Base-by-base conservation (phyloP, 2,797 vertebrate genomes). In the Rhodeus uyekii region DNA sequence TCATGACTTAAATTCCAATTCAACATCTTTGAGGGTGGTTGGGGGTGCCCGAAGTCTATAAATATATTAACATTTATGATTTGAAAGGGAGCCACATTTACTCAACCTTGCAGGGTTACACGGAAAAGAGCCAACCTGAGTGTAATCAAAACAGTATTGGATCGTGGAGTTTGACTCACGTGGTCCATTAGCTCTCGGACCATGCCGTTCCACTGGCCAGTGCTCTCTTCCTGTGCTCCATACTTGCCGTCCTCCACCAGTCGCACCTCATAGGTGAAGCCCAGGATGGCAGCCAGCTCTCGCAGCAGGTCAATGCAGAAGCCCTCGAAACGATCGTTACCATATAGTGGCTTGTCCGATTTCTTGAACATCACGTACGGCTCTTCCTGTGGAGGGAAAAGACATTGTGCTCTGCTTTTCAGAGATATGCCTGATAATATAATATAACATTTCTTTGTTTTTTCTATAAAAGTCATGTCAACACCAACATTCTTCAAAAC, bases 361-460 rank as follows among this genome's bases (percentile, higher is more conserved):
- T 98, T 99, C 94, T 98, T 99, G 92, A 99, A 99, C 94, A 99
- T 96, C 90, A 98, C 97, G 84, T 99, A 99, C 8, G 98, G 98
- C 90, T 99, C 97, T 92, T 97, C 97, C 98, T 99, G 93, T 85
- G 89, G 89, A 85, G 58, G 42, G 24, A 80, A 58, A 82, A 74
- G 72, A 80, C 14, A 65, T 42, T 29, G 69, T 61, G 76, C 69
- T 80, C 38, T 27, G 74, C 46, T 18, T 48, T 18, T 60, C 67
- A 34, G 44, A 22, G 44, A 64, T 5, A 39, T 55, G 7, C 29
- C 58, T 34, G 69, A 60, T 12, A 71, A 39, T 46, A 46, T 18
- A 29, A 68, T 42, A 68, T 24, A 68, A 68, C 27, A 67, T 19
- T n/a, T n/a, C n/a, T n/a, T 5, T 8, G 48, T 6, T n/a, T 8